Evolutionary conservation across 2,888 invertebrate genomes (phyloP).

Genomic region (Endomychus coccineus): DNA sequence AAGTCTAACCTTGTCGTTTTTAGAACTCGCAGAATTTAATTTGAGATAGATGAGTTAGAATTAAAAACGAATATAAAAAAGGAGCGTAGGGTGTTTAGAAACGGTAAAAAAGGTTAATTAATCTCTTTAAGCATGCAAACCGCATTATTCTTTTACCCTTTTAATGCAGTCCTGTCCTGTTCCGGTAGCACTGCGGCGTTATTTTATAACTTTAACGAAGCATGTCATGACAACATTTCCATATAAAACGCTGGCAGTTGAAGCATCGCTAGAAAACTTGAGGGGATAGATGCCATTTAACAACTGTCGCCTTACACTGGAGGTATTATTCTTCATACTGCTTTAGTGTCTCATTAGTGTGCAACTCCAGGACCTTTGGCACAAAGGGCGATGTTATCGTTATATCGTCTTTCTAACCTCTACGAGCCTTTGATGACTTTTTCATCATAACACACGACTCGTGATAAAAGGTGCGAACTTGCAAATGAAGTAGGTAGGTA

Average conservation of each 20-base stretch:
- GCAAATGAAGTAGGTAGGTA: no score
- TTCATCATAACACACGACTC: no score
- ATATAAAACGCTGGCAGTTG: conserved; percentile 30
- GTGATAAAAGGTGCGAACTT: no score
- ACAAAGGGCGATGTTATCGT: no score
- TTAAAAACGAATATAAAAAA: conserved; percentile 25
- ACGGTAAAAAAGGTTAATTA: conserved; percentile 41
- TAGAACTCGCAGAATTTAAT: conserved; percentile 25
- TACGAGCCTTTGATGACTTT: no score
- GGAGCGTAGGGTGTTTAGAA: conserved; percentile 32
- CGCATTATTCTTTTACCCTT: conserved; percentile 39
- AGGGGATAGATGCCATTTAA: conserved; percentile 37
- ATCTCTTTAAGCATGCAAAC: conserved; percentile 40
- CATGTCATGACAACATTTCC: conserved; percentile 37
- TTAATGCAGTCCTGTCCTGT: conserved; percentile 39
- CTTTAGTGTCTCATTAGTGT: conserved; percentile 22
- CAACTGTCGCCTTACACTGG: conserved; percentile 32
- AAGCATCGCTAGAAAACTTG: conserved; percentile 33
- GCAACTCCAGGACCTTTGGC: no score
- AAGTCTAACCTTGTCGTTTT: no score
- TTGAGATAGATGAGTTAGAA: conserved; percentile 20
- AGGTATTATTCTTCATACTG: conserved; percentile 33
- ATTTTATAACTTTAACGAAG: conserved; percentile 43
- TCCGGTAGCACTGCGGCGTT: conserved; percentile 33
- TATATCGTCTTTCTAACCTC: no score